phyloP scores from a whole-genome alignment of 92 coral and sea anemone species.

The Nematostella vectensis region DNA sequence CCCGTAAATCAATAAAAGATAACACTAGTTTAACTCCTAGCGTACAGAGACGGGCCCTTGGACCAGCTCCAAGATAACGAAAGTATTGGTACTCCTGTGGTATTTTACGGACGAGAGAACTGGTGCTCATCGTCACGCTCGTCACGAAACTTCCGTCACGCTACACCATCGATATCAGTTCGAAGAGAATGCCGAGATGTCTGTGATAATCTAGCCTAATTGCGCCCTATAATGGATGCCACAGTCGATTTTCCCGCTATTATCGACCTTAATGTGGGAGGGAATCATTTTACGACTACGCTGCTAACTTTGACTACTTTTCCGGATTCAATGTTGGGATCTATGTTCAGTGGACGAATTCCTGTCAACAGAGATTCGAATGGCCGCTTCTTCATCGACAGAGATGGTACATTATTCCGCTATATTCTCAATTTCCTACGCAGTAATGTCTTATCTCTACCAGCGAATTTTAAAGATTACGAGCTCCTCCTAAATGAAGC shows the following conservation, averaged over 20 bases:
- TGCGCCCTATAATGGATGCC: too few species aligned
- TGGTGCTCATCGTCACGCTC: too few species aligned
- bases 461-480: constrained; percentile 44
- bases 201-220: too few species aligned
- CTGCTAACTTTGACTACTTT: constrained; percentile 51
- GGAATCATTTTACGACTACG: constrained; percentile 57
- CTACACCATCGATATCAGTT: too few species aligned
- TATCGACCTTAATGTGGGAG: constrained; percentile 61
- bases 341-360: constrained; percentile 70
- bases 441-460: constrained; percentile 44
- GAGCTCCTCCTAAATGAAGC: constrained; percentile 70
- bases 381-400: constrained; percentile 59
- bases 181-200: too few species aligned
- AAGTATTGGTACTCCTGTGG: too few species aligned
- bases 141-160: too few species aligned
- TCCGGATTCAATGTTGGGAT: constrained; percentile 68
- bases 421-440: constrained; percentile 59
- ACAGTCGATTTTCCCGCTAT: constrained; percentile 39
- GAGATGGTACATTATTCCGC: constrained; percentile 64
- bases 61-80: too few species aligned
- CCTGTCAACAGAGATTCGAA: constrained; percentile 46
- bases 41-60: too few species aligned
- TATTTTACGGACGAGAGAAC: too few species aligned
- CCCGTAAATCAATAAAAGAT: too few species aligned
- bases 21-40: too few species aligned